Evolutionary conservation across 2,113 vertebrate species (phyloP).

Genomic region (Motacilla alba): DNA sequence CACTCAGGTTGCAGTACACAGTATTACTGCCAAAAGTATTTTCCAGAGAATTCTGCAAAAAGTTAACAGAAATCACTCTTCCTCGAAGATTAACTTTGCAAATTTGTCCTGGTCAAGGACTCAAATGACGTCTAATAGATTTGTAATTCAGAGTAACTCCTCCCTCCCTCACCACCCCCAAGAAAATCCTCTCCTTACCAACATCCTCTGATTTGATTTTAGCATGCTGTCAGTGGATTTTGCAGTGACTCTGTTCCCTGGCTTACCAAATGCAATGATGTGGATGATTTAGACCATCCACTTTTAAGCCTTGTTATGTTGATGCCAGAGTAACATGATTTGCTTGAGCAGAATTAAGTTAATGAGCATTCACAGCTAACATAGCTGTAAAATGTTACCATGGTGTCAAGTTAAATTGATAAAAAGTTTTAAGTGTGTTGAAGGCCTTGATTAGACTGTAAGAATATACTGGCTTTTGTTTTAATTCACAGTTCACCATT

Average conservation of each 20-base stretch:
- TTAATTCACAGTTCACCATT: neutral
- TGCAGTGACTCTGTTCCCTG: neutral
- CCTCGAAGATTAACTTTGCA: slow-evolving; percentile 22
- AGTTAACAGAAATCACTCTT: slow-evolving; percentile 36
- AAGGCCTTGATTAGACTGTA: neutral
- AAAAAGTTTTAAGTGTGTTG: neutral
- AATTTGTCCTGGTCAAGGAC: slow-evolving; percentile 61
- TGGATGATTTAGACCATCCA: neutral
- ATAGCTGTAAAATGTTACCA: neutral
- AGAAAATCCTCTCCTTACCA: neutral
- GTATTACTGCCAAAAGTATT: slow-evolving; percentile 33
- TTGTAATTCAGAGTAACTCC: slow-evolving; percentile 21
- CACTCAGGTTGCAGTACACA: neutral
- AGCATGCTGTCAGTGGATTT: neutral
- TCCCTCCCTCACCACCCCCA: neutral
- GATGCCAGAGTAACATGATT: neutral
- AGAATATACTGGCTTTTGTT: neutral
- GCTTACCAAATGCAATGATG: neutral
- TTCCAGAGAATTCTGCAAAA: slow-evolving; percentile 42
- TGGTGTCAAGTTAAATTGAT: neutral
- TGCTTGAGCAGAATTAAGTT: neutral
- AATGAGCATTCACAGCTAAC: neutral
- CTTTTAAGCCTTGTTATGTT: neutral
- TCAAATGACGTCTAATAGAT: slow-evolving; percentile 55
- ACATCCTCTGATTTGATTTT: neutral